These are phyloP conservation scores for Argyresthia albistria DNA, from an alignment of 2,888 invertebrate genomes.

Conservation along the genomic window DNA sequence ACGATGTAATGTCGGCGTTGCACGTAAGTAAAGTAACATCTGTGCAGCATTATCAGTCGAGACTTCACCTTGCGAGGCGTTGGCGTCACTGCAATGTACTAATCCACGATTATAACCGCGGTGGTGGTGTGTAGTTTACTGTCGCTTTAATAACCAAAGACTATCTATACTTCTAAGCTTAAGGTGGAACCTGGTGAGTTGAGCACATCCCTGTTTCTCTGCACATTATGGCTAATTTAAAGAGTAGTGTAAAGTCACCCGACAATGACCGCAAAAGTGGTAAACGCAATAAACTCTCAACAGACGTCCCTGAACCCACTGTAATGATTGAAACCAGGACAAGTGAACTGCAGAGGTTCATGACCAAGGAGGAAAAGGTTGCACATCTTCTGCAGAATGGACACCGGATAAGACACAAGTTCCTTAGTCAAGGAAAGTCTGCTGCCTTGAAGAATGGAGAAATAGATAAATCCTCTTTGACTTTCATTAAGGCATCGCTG, in stretches of 20 bases:
- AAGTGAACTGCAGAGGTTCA: conserved; percentile 14
- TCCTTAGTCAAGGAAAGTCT: conserved; percentile 13
- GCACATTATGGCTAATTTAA: conserved; percentile 54
- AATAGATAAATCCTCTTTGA: conserved; percentile 9
- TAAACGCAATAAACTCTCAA: conserved; percentile 16
- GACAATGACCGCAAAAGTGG: neutral
- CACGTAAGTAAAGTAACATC: conserved; percentile 30
- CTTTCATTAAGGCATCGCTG: conserved; percentile 12
- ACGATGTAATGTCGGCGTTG: conserved; percentile 12
- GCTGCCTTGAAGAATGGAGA: conserved; percentile 9
- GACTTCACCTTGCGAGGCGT: neutral
- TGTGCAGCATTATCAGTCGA: neutral
- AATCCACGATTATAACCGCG: neutral
- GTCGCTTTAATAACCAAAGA: conserved; percentile 3
- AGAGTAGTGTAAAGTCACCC: conserved; percentile 24
- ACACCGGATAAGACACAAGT: conserved; percentile 20
- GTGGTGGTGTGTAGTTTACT: conserved; percentile 2
- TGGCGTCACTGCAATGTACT: neutral
- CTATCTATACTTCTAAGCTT: conserved; percentile 14
- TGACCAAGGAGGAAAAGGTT: conserved; percentile 26
- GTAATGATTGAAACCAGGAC: neutral
- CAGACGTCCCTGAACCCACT: neutral
- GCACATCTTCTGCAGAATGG: conserved; percentile 32
- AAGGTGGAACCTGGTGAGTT: neutral
- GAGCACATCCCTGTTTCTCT: neutral